These are phyloP conservation scores for Zaprionus ornatus DNA, from an alignment of 1,140 invertebrate genomes.

Conservation along the genomic window DNA sequence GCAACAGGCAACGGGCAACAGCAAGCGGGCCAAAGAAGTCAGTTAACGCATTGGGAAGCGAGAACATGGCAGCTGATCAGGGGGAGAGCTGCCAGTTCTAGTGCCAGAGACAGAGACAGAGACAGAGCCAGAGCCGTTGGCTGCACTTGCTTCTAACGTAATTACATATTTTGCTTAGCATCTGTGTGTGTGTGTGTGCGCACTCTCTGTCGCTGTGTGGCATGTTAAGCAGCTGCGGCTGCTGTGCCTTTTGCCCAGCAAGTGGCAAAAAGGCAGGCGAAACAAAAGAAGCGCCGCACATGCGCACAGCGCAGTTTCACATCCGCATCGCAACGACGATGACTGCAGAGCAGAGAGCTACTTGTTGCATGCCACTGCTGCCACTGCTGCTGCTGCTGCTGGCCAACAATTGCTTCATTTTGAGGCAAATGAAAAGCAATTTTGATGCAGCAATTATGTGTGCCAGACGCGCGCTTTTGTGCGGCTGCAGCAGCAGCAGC, in stretches of 20 bases:
- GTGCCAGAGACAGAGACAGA: no score
- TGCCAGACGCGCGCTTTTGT: slow-evolving; percentile 5
- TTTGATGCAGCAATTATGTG: slow-evolving; percentile 73
- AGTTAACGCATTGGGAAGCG: slow-evolving; percentile 25
- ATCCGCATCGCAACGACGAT: slow-evolving; percentile 60
- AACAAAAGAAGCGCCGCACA: slow-evolving; percentile 75
- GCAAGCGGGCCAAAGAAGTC: slow-evolving; percentile 1
- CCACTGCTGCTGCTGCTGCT: slow-evolving; percentile 8
- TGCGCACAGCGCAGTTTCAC: slow-evolving; percentile 75
- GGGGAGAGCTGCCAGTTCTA: slow-evolving; percentile 20
- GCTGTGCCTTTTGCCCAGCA: slow-evolving; percentile 34
- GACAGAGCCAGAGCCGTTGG: neutral
- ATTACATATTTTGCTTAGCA: slow-evolving; percentile 71
- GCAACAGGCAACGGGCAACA: no score
- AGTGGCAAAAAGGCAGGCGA: slow-evolving; percentile 63
- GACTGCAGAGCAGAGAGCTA: slow-evolving; percentile 3
- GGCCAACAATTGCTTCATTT: slow-evolving; percentile 74
- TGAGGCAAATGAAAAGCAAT: slow-evolving; percentile 76
- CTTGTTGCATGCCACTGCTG: no score
- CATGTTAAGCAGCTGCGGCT: slow-evolving; percentile 73
- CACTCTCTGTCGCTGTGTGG: slow-evolving; percentile 52
- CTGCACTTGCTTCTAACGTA: slow-evolving; percentile 69
- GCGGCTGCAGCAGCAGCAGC: neutral
- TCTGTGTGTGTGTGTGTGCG: slow-evolving; percentile 47
- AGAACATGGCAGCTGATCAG: neutral